A percentile compares a stretch with the other conserved stretches of the same genome.
Evolutionary conservation across 2,797 vertebrate genomes (phyloP).

Genomic region (Squalus acanthias): DNA sequence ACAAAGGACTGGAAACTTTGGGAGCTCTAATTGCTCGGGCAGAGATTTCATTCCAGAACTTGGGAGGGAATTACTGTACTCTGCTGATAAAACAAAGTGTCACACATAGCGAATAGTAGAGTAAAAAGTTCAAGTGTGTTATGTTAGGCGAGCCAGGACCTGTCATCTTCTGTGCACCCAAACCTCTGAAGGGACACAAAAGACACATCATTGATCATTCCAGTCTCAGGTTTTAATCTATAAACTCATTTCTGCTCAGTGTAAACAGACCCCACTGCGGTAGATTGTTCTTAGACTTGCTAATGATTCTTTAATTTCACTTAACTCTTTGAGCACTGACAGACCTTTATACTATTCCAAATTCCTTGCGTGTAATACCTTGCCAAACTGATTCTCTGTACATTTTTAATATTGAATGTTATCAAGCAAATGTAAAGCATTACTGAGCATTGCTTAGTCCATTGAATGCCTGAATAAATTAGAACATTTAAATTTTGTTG

Average conservation of each 20-base stretch:
- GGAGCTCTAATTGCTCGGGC: slow-evolving; percentile 99
- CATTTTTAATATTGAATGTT: not conserved
- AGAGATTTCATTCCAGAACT: slow-evolving; percentile 99
- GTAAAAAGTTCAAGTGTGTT: slow-evolving; percentile 83
- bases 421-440: not conserved
- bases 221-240: slow-evolving; percentile 18
- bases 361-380: not conserved
- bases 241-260: not conserved
- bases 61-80: slow-evolving; percentile 86
- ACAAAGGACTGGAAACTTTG: slow-evolving; percentile 99
- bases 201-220: slow-evolving; percentile 24
- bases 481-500: not conserved
- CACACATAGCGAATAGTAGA: slow-evolving; percentile 75
- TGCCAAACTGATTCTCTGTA: not conserved
- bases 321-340: not conserved
- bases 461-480: not conserved
- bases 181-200: not conserved
- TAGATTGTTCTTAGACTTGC: not conserved
- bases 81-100: slow-evolving; percentile 90
- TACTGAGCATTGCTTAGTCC: not conserved
- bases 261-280: not conserved
- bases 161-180: slow-evolving; percentile 1
- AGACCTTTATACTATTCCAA: not conserved
- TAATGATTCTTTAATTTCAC: not conserved
- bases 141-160: slow-evolving; percentile 64